Percentiles rank a stretch among this genome's conserved stretches.
Evolutionary conservation across 2,888 invertebrate species (phyloP).

Genomic region (Sphaerophoria rueppellii): DNA sequence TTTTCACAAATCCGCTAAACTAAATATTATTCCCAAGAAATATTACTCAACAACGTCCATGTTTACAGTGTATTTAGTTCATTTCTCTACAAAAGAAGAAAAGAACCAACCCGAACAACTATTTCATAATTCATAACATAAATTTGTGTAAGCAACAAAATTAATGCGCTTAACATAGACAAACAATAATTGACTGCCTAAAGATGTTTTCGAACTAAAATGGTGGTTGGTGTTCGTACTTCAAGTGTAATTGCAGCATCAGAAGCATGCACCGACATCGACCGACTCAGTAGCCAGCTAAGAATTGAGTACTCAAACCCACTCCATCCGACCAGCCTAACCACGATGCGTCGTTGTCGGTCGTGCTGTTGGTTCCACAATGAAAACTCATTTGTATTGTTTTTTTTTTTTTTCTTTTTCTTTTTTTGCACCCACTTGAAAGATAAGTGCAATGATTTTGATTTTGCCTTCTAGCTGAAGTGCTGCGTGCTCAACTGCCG

Average conservation of each 20-base stretch:
- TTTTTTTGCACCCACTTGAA: constrained; percentile 59
- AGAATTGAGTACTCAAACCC: background rate
- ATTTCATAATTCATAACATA: too few relatives aligned
- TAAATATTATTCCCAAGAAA: too few relatives aligned
- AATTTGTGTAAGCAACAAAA: background rate
- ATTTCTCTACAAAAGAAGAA: too few relatives aligned
- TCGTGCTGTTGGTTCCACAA: constrained; percentile 8
- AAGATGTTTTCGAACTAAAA: background rate
- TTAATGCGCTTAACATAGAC: constrained; percentile 6
- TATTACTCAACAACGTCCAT: too few relatives aligned
- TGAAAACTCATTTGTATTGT: constrained; percentile 10
- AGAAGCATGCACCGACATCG: constrained; percentile 39
- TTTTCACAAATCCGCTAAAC: too few relatives aligned
- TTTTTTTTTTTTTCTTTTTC: constrained; percentile 11
- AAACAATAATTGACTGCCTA: constrained; percentile 53
- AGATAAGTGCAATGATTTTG: constrained; percentile 67
- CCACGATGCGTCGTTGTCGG: constrained; percentile 2
- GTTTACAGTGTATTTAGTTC: too few relatives aligned
- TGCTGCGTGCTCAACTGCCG: background rate
- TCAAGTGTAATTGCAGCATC: constrained; percentile 26
- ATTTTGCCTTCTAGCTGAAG: constrained; percentile 49
- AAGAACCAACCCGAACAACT: too few relatives aligned
- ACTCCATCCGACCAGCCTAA: background rate
- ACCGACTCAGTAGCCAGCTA: constrained; percentile 17
- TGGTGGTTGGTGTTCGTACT: constrained; percentile 11